Conservation (phyloP, 2,797 vertebrate species). For the Linurgus olivaceus region DNA sequence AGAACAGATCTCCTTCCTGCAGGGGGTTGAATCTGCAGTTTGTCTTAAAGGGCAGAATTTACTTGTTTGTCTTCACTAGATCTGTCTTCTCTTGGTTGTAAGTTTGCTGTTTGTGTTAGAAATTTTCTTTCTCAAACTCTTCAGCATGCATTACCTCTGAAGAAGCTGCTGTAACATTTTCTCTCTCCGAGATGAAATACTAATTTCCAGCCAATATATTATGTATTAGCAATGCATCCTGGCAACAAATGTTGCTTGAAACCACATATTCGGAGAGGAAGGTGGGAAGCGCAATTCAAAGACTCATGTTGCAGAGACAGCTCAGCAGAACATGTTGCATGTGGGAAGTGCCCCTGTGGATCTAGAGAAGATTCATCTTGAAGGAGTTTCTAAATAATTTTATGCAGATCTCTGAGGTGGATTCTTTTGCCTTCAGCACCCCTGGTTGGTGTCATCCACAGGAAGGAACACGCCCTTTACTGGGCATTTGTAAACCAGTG, state of each 20-base stretch:
- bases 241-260: slow-evolving; percentile 11
- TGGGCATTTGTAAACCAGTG: neutral
- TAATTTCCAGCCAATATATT: slow-evolving; percentile 34
- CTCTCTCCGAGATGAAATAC: neutral
- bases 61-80: neutral
- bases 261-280: neutral
- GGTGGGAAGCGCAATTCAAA: slow-evolving; percentile 5
- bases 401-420: neutral
- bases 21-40: neutral
- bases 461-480: neutral
- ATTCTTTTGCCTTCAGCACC: neutral
- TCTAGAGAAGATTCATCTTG: neutral
- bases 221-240: slow-evolving; percentile 3
- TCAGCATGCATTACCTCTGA: neutral
- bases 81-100: neutral
- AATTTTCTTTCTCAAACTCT: neutral
- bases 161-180: neutral
- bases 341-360: neutral
- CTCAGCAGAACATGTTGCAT: neutral
- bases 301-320: neutral
- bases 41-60: neutral
- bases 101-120: neutral
- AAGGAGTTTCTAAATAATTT: neutral
- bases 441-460: neutral
- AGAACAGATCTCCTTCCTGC: neutral